Conservation (phyloP, 2,113 vertebrate species). For the Excalfactoria chinensis region DNA sequence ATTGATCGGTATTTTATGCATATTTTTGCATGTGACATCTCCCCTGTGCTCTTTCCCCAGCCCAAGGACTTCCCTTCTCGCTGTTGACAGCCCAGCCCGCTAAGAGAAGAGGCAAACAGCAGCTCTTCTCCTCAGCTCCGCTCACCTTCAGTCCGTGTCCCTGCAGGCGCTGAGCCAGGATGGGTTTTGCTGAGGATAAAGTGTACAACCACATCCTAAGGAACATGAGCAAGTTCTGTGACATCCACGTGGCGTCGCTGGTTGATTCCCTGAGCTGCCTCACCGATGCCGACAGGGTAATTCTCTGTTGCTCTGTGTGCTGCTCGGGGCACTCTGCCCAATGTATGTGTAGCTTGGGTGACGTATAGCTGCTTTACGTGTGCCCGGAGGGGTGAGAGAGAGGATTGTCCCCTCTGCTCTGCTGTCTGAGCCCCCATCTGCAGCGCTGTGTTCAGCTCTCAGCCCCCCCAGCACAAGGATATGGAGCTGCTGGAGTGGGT, state of each 20-base stretch:
- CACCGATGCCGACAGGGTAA: conserved; percentile 48
- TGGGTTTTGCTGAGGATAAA: conserved; percentile 59
- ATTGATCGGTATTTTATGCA: not conserved
- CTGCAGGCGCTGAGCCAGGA: not conserved
- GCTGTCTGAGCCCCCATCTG: not conserved
- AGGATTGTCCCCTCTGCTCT: not conserved
- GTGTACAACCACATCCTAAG: conserved; percentile 7
- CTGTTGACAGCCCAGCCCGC: too few species aligned
- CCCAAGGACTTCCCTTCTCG: not conserved
- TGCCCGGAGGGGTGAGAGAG: not conserved
- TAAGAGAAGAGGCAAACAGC: rapidly evolving
- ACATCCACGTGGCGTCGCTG: conserved; percentile 32
- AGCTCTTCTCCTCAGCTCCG: not conserved
- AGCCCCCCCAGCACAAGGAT: not conserved
- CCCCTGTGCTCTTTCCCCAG: not conserved
- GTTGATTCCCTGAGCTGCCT: conserved; percentile 48
- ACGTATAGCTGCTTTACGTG: rapidly evolving
- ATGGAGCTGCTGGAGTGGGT: not conserved
- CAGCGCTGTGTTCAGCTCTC: too few species aligned
- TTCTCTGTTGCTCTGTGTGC: not conserved
- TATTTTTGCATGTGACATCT: not conserved
- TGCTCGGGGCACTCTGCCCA: not conserved
- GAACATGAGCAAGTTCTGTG: not conserved
- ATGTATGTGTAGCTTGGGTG: rapidly evolving
- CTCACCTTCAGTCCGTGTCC: rapidly evolving